Conservation (phyloP, 2,888 invertebrate genomes). For the Diploptera punctata region DNA sequence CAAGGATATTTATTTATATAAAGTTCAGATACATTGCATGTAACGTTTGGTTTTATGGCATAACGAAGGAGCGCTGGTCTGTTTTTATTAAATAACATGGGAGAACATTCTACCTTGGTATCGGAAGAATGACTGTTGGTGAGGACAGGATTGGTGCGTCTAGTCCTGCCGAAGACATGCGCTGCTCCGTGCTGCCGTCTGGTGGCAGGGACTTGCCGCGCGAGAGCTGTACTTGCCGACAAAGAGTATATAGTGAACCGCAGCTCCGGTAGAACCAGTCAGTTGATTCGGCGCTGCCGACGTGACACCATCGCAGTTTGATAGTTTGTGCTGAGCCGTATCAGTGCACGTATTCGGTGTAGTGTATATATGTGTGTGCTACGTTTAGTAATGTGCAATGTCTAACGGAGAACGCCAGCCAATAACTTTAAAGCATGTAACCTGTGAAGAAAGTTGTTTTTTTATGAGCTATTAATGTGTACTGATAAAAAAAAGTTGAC, state of each 20-base stretch:
- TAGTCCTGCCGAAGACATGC: not conserved
- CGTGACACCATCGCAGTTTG: not conserved
- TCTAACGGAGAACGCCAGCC: too few relatives aligned
- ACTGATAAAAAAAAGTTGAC: too few relatives aligned
- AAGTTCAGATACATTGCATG: too few relatives aligned
- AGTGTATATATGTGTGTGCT: not conserved
- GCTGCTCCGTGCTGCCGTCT: conserved; percentile 27
- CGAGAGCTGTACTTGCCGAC: not conserved
- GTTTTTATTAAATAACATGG: too few relatives aligned
- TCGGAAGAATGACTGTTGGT: not conserved
- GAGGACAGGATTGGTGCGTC: not conserved
- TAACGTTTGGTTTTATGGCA: too few relatives aligned
- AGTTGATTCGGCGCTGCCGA: conserved; percentile 10
- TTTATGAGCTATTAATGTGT: too few relatives aligned
- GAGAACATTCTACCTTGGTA: not conserved
- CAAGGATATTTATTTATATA: too few relatives aligned
- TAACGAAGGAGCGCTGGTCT: too few relatives aligned
- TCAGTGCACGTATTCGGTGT: too few relatives aligned
- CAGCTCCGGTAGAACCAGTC: not conserved
- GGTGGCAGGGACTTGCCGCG: not conserved
- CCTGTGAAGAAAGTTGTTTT: too few relatives aligned
- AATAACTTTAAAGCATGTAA: too few relatives aligned
- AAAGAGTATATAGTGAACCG: conserved; percentile 19
- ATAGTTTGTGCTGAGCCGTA: too few relatives aligned
- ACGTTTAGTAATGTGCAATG: not conserved